Evolutionary conservation across 1,140 invertebrate genomes (phyloP), one percentile per base, ranked within the genome.

Genomic region (Holcopasites calliopsidis): DNA sequence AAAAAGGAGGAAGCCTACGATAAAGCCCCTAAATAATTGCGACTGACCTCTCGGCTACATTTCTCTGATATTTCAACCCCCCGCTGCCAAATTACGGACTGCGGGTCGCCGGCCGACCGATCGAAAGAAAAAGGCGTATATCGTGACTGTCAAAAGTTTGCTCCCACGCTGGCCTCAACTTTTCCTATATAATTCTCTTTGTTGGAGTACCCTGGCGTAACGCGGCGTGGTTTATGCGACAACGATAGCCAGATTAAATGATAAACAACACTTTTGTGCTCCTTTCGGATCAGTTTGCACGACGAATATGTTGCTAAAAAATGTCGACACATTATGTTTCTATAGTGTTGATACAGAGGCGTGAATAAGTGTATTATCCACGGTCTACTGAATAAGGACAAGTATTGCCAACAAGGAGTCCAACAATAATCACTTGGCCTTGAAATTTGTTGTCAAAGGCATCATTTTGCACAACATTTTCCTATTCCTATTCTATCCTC

Each of bases 1-100:
- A 57, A 77, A 74, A 85, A 74, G 72, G 65, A 16, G 40, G 69
- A 58, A 76, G 72, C 65, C 70, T 55, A 80, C 79, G 79, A 85
- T 82, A 85, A 85, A 82, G 66, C 77, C 65, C 75, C 77, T 85
- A 85, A 82, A 85, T 82, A 85, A 82, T 85, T 76, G 73, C 64
- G 64, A 70, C 66, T 74, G 77, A 74, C 72, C 66, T 74, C 64
- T 55, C 78, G 61, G 35, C 80, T 64, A 44, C 50, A 38, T 68
- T 57, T 68, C 44, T 42, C 75, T 72, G 76, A 85, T 79, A 77
- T 54, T 72, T 70, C 70, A 62, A 57, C 8, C 49, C 38, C 23
- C 60, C 47, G 31, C 8, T 73, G 57, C 75, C 80, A 69, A 82
- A 82, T 81, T 78, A 61, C 80, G 35, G 61, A 28, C 44, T 49